Base-by-base conservation (phyloP, 2,888 invertebrate species). In the Hybos culiciformis region DNA sequence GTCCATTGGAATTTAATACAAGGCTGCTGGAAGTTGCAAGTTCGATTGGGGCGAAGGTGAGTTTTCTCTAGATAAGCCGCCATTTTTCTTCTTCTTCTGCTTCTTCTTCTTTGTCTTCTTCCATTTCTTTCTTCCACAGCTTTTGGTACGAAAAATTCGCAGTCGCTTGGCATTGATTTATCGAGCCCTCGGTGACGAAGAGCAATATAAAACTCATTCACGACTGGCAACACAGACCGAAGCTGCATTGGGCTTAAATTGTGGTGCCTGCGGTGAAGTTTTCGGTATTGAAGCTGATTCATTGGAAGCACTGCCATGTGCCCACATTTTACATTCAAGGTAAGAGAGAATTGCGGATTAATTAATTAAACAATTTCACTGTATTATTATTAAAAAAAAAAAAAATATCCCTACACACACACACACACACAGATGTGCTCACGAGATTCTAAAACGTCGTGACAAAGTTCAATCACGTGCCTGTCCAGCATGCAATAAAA, bases 261-360 rank as follows among this genome's bases (percentile, higher is more conserved):
- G 91, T 58, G 88, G 86, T 2, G 78, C 82, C 5, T 88, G 88
- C 59, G 79, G 85, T 44, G 79, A 83, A 50, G 76, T 82, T 3
- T 78, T 88, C 49, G 83, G 83, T 3, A 65, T 77, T 44, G 77
- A 80, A 51, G 76, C 79, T 1, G 79, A 80, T 54, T 76, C 77
- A 14, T 69, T 90, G 34, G 87, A 88, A 53, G 82, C 84, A 14
- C 67, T 90, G 51, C 85, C 87, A 3, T 91, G 90, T 67, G 80
- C 86, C 4, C 90, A 90, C 60, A 86, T 90, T 51, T 74, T 88
- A 38, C 90, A 90, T 58, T 80, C 84, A 34, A 80, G 83, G 85
- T 84, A 62, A 45, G 37, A 37, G 37, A 45, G 45, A 36, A 36
- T 17, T 14, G 15, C 7, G 5, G 5, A 24, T 24, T 8, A 11